phyloP scores from a whole-genome alignment of 2,113 vertebrate genomes.

The Epinephelus fuscoguttatus region DNA sequence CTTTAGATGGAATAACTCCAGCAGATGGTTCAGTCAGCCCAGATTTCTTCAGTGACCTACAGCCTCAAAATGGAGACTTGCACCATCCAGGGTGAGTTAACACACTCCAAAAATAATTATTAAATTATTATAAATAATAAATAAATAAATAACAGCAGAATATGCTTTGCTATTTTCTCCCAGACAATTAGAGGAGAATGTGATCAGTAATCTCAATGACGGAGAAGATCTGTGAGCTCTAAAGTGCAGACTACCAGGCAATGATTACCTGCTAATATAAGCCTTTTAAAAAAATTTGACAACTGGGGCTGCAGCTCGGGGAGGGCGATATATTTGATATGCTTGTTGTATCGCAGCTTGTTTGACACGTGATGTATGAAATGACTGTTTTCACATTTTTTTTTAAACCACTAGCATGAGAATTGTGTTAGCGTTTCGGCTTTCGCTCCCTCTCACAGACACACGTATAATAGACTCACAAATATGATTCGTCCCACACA shows the following conservation, averaged over 20 bases:
- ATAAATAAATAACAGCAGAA: too few relatives aligned
- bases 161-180: not conserved
- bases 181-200: not conserved
- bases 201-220: not conserved
- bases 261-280: not conserved
- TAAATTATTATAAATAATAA: too few relatives aligned
- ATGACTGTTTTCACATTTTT: too few relatives aligned
- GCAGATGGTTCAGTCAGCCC: conserved; percentile 91
- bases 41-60: conserved; percentile 92
- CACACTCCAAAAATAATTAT: not conserved
- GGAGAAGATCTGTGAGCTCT: not conserved
- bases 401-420: too few relatives aligned
- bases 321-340: too few relatives aligned
- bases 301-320: too few relatives aligned
- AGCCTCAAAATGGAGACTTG: conserved; percentile 89
- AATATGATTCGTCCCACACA: too few relatives aligned
- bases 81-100: conserved; percentile 61
- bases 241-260: not conserved
- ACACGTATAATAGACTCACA: too few relatives aligned
- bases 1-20: conserved; percentile 91
- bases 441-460: too few relatives aligned
- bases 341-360: too few relatives aligned
- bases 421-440: too few relatives aligned
- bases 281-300: not conserved
- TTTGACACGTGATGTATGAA: too few relatives aligned